Evolutionary conservation across 92 coral and sea anemone genomes (phyloP).

Genomic region (Hydrozoanthus gracilis): DNA sequence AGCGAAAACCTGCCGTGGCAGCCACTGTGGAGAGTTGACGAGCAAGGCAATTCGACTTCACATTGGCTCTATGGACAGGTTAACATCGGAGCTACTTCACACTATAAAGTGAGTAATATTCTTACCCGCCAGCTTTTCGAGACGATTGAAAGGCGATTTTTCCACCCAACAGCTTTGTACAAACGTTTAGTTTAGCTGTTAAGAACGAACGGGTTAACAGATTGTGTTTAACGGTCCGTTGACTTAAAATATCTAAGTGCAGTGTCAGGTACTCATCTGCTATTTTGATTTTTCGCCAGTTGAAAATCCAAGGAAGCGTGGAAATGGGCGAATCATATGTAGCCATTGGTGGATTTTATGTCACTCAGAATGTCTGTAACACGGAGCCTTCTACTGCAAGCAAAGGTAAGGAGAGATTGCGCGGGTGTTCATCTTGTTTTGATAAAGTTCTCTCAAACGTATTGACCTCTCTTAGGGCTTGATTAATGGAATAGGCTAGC

Average conservation of each 20-base stretch:
- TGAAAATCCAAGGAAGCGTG: conserved; percentile 47
- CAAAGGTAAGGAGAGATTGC: conserved; percentile 46
- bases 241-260: no score
- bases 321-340: conserved; percentile 50
- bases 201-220: no score
- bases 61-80: conserved; percentile 70
- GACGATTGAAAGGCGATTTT: not conserved
- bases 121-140: not conserved
- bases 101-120: conserved; percentile 47
- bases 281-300: conserved; percentile 11
- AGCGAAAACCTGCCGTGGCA: conserved; percentile 39
- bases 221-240: not conserved
- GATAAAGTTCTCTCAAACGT: no score
- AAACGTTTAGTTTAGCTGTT: no score
- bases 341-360: conserved; percentile 64
- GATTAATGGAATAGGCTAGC: no score
- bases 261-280: not conserved
- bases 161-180: not conserved
- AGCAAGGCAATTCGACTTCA: not conserved
- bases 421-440: no score
- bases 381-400: conserved; percentile 47
- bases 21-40: conserved; percentile 63
- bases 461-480: no score
- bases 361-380: conserved; percentile 50
- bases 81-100: conserved; percentile 43